These are phyloP conservation scores for Platanista minor DNA, from an alignment of 2,113 vertebrate species.

Conservation along the genomic window DNA sequence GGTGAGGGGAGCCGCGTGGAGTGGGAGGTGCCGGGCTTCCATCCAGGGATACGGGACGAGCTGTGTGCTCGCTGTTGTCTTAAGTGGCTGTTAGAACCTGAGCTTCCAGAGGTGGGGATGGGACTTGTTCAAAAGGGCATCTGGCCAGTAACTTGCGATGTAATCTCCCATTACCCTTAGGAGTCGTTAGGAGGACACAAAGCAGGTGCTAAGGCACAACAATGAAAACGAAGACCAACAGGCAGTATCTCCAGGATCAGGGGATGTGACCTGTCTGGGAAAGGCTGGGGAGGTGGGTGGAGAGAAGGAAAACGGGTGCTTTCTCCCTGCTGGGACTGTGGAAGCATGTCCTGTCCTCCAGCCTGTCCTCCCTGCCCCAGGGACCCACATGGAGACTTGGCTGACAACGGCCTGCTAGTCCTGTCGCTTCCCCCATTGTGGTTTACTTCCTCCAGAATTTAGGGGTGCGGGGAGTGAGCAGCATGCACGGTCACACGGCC, in stretches of 20 bases:
- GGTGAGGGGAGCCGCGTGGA: not conserved
- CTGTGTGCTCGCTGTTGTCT: fast-evolving
- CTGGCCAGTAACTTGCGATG: not conserved
- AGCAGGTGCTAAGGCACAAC: fast-evolving
- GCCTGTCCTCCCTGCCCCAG: not conserved
- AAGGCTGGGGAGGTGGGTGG: not conserved
- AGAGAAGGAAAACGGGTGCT: fast-evolving
- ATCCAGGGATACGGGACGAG: fast-evolving
- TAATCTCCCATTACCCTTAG: not conserved
- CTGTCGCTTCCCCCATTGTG: fast-evolving
- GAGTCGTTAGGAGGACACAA: not conserved
- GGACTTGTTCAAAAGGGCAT: not conserved
- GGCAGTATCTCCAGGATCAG: fast-evolving
- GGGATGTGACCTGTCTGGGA: fast-evolving
- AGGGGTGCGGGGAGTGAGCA: fast-evolving
- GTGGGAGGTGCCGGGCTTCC: not conserved
- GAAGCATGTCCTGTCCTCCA: not conserved
- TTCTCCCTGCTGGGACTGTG: fast-evolving
- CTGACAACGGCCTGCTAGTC: fast-evolving
- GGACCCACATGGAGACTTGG: fast-evolving
- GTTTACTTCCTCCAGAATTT: not conserved
- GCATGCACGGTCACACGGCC: fast-evolving
- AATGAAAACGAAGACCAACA: fast-evolving
- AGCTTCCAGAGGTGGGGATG: not conserved
- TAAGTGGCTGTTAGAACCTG: not conserved